Evolutionary conservation across 2,113 vertebrate species (phyloP), one percentile per base, ranked within the genome.

Genomic region (Alethe diademata): DNA sequence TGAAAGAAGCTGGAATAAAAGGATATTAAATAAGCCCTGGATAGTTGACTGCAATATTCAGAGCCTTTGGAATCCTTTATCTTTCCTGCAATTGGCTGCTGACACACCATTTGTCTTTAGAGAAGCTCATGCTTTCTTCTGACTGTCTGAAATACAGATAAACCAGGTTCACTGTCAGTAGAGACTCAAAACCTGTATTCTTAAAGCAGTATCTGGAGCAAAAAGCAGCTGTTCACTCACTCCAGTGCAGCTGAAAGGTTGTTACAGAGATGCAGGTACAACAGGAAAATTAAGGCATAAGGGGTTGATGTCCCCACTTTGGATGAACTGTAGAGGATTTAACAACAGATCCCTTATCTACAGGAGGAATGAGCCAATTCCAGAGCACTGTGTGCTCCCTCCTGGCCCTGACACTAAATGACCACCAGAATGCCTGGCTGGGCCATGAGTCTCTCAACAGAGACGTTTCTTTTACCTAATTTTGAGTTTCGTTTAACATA

Each of bases 31-130:
- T 73, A 93, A 94, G 26, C 54, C 82, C 81, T 65, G 62, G 45
- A 54, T 75, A 94, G 70, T 1, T 86, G 88, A 61, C 94, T 91
- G 87, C 92, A 96, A 90, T 94, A 94, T 94, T 92, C 79, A 80
- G 67, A 90, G 58, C 62, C 79, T 90, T 86, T 83, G 79, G 82
- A 93, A 83, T 88, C 35, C 75, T 94, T 93, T 91, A 67, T 74
- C 83, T 87, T 92, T 36, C 45, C 80, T 78, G 61, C 60, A 92
- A 43, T 57, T 86, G 83, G 80, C 64, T 1, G 1, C 69, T 78
- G 86, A 91, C 89, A 78, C 1, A 10, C 31, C 88, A 91, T 96
- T 95, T 96, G 65, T 95, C 94, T 95, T 93, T 60, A 67, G 72
- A 72, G 64, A 48, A 93, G 40, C n/a, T 89, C 1, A 1, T 74